These are phyloP conservation scores for Periparus ater DNA, from an alignment of 2,797 vertebrate genomes.

Conservation along the genomic window DNA sequence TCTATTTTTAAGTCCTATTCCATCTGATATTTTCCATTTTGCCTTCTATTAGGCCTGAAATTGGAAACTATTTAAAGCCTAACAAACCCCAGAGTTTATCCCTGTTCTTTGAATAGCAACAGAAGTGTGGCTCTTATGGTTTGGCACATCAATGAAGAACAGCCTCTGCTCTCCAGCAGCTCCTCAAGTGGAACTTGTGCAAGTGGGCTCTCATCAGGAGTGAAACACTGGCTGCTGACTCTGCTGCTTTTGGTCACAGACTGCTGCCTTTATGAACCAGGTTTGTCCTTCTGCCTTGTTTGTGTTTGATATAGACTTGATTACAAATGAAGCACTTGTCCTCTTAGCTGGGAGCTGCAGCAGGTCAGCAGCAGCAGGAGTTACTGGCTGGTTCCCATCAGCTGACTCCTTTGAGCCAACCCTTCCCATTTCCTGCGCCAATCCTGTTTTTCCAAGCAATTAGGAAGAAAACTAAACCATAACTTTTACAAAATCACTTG, in stretches of 20 bases:
- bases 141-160: not conserved
- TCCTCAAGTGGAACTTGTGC: not conserved
- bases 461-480: accelerated
- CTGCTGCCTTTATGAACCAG: not conserved
- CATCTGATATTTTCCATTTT: not conserved
- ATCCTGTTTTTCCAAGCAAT: accelerated
- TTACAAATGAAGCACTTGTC: not conserved
- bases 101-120: not conserved
- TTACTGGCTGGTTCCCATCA: not conserved
- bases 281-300: not conserved
- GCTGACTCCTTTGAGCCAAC: not conserved
- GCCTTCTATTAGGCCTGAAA: not conserved
- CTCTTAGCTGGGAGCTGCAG: not conserved
- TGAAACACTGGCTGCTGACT: not conserved
- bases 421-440: not conserved
- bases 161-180: not conserved
- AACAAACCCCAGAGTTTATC: too few species aligned
- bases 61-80: not conserved
- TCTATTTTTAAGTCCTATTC: not conserved
- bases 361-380: not conserved
- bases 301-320: not conserved
- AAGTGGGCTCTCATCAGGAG: not conserved
- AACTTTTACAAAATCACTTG: not conserved
- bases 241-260: not conserved
- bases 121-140: not conserved